A percentile compares a stretch with the other conserved stretches of the same genome.
Conservation (phyloP, 37 sponge, comb jelly and placozoan species). For the Oopsacas minuta region DNA sequence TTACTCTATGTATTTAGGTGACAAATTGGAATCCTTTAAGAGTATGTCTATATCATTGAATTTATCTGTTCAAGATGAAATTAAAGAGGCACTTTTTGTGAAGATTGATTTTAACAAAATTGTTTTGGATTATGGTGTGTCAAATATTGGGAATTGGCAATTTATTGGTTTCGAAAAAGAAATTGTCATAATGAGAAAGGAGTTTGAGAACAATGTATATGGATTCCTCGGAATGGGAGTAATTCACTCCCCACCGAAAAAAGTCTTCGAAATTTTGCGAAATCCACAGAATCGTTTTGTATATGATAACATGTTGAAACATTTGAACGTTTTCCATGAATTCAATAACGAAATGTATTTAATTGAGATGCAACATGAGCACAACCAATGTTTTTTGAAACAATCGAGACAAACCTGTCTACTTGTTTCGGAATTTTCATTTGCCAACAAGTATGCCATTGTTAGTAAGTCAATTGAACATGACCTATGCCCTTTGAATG, state of each 20-base stretch:
- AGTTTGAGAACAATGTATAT: not conserved
- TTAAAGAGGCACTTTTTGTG: not conserved
- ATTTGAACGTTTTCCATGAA: not conserved
- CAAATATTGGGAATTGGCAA: not conserved
- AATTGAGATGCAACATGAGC: not conserved
- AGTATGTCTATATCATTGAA: not conserved
- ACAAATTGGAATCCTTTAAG: not conserved
- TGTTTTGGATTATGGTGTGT: not conserved
- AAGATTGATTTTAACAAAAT: conserved; percentile 8
- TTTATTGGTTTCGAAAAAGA: not conserved
- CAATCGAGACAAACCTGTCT: not conserved
- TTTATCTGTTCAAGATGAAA: not conserved
- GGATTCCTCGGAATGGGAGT: not conserved
- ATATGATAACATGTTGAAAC: not conserved
- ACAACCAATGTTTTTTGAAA: not conserved
- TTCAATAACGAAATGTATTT: not conserved
- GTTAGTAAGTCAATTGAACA: not conserved
- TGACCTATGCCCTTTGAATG: not conserved
- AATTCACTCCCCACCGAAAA: not conserved
- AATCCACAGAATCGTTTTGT: conserved; percentile 15
- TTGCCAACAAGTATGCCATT: not conserved
- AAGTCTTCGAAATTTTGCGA: conserved; percentile 3
- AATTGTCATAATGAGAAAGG: not conserved
- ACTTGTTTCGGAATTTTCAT: not conserved
- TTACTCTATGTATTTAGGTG: no score